Conservation (phyloP, 2,113 vertebrate species). For the Plecotus auritus region DNA sequence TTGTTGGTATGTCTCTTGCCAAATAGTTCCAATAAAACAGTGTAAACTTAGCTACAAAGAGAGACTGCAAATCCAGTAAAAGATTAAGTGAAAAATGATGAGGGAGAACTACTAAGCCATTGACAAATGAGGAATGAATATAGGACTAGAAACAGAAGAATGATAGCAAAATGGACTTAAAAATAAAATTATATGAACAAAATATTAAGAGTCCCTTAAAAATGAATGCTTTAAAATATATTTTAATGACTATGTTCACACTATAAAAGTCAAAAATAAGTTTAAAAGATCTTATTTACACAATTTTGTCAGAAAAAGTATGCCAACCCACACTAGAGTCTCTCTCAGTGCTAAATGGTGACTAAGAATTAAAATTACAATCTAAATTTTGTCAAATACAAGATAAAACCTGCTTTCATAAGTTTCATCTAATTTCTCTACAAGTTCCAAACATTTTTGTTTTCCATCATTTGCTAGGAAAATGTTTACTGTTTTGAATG, state of each 20-base stretch:
- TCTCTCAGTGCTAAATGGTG: neutral
- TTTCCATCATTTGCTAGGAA: neutral
- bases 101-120: neutral
- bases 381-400: neutral
- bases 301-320: neutral
- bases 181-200: conserved; percentile 19
- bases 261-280: neutral
- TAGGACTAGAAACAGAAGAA: neutral
- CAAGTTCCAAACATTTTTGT: neutral
- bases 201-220: neutral
- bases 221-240: neutral
- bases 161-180: neutral
- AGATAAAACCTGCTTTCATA: conserved; percentile 24
- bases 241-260: neutral
- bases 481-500: neutral
- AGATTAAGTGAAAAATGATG: neutral
- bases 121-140: neutral
- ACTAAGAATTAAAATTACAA: neutral
- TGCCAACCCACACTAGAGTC: neutral
- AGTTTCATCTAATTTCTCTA: conserved; percentile 12
- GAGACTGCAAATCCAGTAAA: neutral
- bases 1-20: neutral
- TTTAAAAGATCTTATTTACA: neutral
- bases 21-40: neutral
- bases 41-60: neutral